These are phyloP conservation scores for Nasonia longicornis DNA, from an alignment of 1,140 invertebrate species.

Conservation along the genomic window DNA sequence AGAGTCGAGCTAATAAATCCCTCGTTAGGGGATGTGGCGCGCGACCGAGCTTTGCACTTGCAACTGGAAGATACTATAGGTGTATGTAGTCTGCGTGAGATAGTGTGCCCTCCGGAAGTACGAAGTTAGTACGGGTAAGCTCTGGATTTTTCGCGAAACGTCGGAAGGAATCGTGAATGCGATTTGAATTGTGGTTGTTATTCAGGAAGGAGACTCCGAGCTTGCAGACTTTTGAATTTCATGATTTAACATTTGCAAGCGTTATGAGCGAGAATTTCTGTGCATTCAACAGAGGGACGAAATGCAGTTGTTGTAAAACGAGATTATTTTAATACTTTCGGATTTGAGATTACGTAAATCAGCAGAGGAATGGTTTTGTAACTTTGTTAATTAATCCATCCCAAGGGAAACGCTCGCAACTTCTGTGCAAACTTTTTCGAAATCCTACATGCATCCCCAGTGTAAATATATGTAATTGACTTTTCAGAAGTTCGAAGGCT, in stretches of 20 bases:
- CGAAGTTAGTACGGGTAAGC: neutral
- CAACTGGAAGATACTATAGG: neutral
- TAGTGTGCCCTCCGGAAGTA: neutral
- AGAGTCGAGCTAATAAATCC: conserved; percentile 1
- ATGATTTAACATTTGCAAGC: neutral
- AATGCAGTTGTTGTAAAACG: neutral
- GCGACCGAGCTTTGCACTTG: neutral
- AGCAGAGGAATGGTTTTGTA: neutral
- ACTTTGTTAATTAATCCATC: neutral
- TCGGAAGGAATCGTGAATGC: neutral
- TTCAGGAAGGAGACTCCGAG: neutral
- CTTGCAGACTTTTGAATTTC: neutral
- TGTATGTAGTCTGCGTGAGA: neutral
- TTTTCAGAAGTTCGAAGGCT: neutral
- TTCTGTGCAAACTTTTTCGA: neutral
- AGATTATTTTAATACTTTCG: neutral
- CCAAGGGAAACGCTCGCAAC: neutral
- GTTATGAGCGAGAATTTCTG: too few relatives aligned
- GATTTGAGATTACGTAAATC: neutral
- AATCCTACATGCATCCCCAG: neutral
- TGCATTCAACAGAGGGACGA: too few relatives aligned
- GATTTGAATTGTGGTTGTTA: neutral
- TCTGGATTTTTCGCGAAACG: neutral
- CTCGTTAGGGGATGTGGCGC: neutral
- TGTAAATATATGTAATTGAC: neutral